Base-by-base conservation (phyloP, 2,888 invertebrate genomes). In the Tipula lateralis region DNA sequence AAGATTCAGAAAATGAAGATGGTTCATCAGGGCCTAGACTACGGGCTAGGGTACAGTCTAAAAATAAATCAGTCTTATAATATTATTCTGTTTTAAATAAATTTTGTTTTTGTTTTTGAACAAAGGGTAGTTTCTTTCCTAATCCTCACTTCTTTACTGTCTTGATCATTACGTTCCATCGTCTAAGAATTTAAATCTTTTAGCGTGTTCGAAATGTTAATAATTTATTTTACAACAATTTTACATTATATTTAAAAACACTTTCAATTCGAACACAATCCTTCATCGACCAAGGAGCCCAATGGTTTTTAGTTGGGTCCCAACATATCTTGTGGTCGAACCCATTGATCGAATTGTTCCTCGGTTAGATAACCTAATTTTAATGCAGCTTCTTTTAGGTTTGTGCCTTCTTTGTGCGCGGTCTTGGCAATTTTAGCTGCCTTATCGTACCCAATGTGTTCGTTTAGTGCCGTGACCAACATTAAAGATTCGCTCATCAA, bases 381-480 rank as follows among this genome's bases (percentile, higher is more conserved):
- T 86, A 99, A 90, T 0, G 99, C 99, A 0, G 97, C 93, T 87
- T 94, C 95, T 89, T 96, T 97, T 66, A 99, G 91, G 0, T 96
- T 98, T 0, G 94, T 92, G 2, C 96, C 96, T 88, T 98, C 96
- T 88, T 96, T 96, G 90, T 98, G 98, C 0, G 98, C 99, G 34
- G 96, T 96, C 91, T 99, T 99, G 0, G 99, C 99, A 87, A 99
- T 99, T 88, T 93, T 93, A 0, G 98, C 97, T n/a, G 98, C 95
- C 92, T 96, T 99, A 89, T 99, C 99, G 88, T 99, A 99, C 85
- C 99, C 99, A 88, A 99, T 99, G 89, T 99, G 97, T 0, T 98
- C 97, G 91, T 99, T 99, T 86, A 99, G 93, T 0, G 99, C 98
- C 0, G 99, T 99, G 86, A 99, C 99, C 88, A 99, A 91, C 99